These are phyloP conservation scores for Melanerpes formicivorus DNA, from an alignment of 2,113 vertebrate species.

Conservation along the genomic window DNA sequence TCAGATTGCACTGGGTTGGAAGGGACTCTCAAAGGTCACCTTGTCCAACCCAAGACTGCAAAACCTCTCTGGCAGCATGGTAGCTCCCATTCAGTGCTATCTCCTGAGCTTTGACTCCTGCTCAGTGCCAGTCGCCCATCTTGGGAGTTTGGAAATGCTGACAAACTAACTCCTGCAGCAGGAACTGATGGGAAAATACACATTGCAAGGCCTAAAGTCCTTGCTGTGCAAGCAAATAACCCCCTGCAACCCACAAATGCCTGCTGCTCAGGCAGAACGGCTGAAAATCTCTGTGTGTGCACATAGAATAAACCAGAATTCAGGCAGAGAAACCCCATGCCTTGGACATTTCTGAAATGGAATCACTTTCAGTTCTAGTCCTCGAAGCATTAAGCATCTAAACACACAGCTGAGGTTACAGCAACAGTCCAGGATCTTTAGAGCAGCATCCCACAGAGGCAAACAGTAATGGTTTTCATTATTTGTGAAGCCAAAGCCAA, in stretches of 20 bases:
- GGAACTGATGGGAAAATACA: accelerated
- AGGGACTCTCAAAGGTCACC: no score
- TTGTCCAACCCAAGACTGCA: no score
- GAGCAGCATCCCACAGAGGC: background rate
- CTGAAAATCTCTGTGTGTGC: background rate
- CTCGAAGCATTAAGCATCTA: background rate
- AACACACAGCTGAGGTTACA: background rate
- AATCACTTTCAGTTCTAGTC: background rate
- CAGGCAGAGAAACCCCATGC: background rate
- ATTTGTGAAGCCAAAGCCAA: background rate
- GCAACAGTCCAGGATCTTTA: background rate
- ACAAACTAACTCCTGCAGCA: background rate
- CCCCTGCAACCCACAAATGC: accelerated
- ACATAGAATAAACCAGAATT: background rate
- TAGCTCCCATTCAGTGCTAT: background rate
- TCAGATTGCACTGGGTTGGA: no score
- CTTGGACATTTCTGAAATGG: background rate
- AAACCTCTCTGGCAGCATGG: no score
- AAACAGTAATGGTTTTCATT: background rate
- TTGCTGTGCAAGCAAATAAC: background rate
- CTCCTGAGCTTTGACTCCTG: background rate
- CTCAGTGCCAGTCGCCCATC: background rate
- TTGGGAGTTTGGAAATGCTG: background rate
- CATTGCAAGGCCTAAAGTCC: background rate
- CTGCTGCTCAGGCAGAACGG: background rate